Conservation (phyloP, 2,113 vertebrate genomes). For the Engraulis encrasicolus region DNA sequence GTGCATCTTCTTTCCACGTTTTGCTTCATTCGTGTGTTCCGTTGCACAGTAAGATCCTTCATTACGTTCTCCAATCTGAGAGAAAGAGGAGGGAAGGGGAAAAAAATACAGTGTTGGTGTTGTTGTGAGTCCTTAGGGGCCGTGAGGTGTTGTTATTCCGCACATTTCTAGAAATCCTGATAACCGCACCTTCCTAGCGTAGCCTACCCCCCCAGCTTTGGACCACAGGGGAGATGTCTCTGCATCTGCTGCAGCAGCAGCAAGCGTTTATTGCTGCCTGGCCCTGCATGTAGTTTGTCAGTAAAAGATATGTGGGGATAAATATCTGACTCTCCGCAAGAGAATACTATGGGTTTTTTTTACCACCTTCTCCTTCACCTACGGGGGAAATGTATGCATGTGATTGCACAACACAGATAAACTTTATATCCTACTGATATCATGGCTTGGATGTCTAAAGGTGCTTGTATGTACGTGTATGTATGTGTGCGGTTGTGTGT, state of each 20-base stretch:
- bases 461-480: too few species aligned
- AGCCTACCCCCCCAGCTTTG: too few species aligned
- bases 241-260: background rate
- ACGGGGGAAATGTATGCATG: background rate
- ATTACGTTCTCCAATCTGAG: background rate
- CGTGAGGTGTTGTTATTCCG: background rate
- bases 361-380: background rate
- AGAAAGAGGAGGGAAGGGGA: too few species aligned
- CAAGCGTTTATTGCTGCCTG: background rate
- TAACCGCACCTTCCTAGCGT: background rate
- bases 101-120: background rate
- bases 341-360: background rate
- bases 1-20: background rate
- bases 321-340: background rate
- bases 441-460: background rate
- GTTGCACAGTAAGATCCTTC: background rate
- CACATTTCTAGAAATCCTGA: background rate
- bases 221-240: background rate
- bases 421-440: background rate
- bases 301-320: background rate
- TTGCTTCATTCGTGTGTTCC: background rate
- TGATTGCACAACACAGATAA: background rate
- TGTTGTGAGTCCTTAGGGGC: background rate
- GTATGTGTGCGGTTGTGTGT: too few species aligned
- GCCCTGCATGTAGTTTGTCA: background rate